Base-by-base conservation (phyloP, 2,797 vertebrate genomes). In the Arrhamphus sclerolepis region DNA sequence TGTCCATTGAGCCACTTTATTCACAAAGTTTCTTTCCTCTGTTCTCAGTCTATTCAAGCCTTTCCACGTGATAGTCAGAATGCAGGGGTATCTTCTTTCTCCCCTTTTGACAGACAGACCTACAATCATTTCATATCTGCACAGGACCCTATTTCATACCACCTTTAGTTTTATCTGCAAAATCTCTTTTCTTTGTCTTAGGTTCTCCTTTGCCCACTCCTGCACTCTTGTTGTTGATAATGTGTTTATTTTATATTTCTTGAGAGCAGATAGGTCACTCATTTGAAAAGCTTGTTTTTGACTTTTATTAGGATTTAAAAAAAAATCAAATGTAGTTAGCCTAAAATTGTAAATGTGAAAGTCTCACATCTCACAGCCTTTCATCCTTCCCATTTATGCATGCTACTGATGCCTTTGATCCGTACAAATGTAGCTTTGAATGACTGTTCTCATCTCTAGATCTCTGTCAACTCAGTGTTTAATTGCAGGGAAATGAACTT, bases 361-460 rank as follows among this genome's bases (percentile, higher is more conserved):
- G 80, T 78, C 52, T 73, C 74, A 80, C 46, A 1, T 44, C 58
- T 55, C 0, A 4, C 62, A 66, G 24, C 47, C 44, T 82, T 80
- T 86, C 75, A 80, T 81, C 48, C 66, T 65, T 61, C 62, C 54
- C 72, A 61, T 74, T 80, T 76, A 75, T 68, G 51, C 57, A 52
- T 46, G 62, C 38, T 67, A 80, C 84, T 75, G 61, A 77, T 47
- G 60, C 29, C 56, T 83, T 78, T 85, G 55, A 85, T 85, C 67
- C 22, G 4, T 20, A 43, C 59, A 62, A 61, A 52, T 56, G 49
- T 43, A 42, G 59, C 69, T 64, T 66, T 28, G 55, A 53, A 75
- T 60, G 46, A 21, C 10, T 62, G 46, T 66, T 54, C 59, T 84
- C 61, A 60, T 66, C 49, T 56, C 31, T 14, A 17, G 44, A 1